Percentiles rank a stretch among this genome's conserved stretches.
phyloP scores from a whole-genome alignment of 64 coral and sea anemone species.

The Montipora foliosa region DNA sequence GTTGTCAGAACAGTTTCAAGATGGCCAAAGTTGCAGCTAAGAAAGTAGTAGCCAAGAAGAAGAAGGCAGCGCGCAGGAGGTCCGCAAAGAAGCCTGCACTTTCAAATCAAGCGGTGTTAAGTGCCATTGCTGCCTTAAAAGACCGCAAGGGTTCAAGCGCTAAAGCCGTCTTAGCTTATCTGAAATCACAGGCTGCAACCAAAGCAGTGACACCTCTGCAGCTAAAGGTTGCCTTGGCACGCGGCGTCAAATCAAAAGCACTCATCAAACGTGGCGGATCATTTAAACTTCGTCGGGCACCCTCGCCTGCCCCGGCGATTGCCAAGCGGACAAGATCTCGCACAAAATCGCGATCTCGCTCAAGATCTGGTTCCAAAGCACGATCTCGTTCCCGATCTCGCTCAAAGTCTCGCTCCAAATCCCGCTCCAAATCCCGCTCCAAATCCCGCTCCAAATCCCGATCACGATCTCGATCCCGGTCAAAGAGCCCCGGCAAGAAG shows the following conservation, averaged over 20 bases:
- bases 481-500: constrained; percentile 35
- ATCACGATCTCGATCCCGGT: background rate
- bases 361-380: constrained; percentile 1
- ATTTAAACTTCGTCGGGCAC: constrained; percentile 44
- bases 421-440: constrained; percentile 1
- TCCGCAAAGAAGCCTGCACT: constrained; percentile 3
- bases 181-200: background rate
- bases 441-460: background rate
- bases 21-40: constrained; percentile 32
- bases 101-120: background rate
- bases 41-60: constrained; percentile 8
- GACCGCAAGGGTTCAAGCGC: constrained; percentile 53
- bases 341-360: constrained; percentile 1
- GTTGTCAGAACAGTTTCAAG: constrained; percentile 16
- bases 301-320: background rate
- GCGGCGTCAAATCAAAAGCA: constrained; percentile 51
- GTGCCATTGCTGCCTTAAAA: constrained; percentile 58
- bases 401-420: background rate
- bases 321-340: constrained; percentile 6
- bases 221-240: constrained; percentile 48
- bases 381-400: constrained; percentile 3
- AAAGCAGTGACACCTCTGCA: constrained; percentile 11
- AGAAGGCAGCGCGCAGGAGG: constrained; percentile 7
- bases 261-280: constrained; percentile 45
- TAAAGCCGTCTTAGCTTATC: constrained; percentile 41